Conservation (phyloP, 2,888 invertebrate genomes). For the Dasypogon diadema region DNA sequence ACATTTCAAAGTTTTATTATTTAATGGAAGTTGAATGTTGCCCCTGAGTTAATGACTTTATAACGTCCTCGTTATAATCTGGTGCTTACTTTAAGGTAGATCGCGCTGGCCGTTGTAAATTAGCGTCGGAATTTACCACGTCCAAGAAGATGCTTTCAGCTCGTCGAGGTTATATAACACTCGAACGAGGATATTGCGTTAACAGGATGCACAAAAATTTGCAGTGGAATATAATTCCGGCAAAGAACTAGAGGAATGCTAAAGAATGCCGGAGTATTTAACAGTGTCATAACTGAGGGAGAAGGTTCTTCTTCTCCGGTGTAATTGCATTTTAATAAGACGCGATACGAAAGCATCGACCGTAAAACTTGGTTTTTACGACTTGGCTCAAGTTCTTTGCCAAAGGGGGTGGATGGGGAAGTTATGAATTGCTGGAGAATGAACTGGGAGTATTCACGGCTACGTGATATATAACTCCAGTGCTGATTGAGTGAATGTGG, state of each 20-base stretch:
- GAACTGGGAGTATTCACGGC: not conserved
- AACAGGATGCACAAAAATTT: constrained; percentile 1
- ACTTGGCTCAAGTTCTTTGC: constrained; percentile 21
- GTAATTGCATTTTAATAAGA: constrained; percentile 49
- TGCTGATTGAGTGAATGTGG: constrained; percentile 9
- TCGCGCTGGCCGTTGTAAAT: constrained; percentile 9
- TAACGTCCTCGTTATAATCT: constrained; percentile 44
- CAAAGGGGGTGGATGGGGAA: not conserved
- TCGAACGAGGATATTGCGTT: not conserved
- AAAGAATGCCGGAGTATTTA: constrained; percentile 1
- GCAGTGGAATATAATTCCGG: not conserved
- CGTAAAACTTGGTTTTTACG: constrained; percentile 36
- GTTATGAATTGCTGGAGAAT: not conserved
- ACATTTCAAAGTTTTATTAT: constrained; percentile 45
- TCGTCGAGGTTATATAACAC: not conserved
- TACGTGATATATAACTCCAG: not conserved
- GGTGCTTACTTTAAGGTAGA: not conserved
- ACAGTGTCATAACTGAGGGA: constrained; percentile 24
- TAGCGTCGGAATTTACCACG: not conserved
- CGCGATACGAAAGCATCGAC: constrained; percentile 33
- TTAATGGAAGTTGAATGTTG: constrained; percentile 52
- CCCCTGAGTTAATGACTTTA: constrained; percentile 49
- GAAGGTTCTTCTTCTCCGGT: not conserved
- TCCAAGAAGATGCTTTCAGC: constrained; percentile 19
- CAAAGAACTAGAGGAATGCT: not conserved